phyloP scores from a whole-genome alignment of 2,797 vertebrate genomes.

The Peromyscus aztecus region DNA sequence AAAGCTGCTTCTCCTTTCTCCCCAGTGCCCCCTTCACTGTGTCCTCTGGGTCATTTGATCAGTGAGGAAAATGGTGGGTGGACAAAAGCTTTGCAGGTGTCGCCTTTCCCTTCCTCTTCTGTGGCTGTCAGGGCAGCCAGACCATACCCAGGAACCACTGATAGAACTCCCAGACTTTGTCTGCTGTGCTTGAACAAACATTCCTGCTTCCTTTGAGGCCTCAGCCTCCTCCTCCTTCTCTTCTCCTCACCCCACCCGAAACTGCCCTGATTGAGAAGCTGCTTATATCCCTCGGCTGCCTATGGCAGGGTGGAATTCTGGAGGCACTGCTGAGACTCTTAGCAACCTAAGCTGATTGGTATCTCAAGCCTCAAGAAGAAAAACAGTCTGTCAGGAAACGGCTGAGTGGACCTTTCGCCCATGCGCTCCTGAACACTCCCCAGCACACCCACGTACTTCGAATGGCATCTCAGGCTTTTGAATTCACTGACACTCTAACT shows the following conservation, averaged over 20 bases:
- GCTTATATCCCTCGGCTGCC: constrained; percentile 53
- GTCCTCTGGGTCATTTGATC: background rate
- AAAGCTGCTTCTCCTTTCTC: background rate
- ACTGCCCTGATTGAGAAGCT: constrained; percentile 45
- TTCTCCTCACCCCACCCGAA: background rate
- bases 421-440: background rate
- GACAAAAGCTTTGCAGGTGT: background rate
- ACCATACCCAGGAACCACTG: background rate
- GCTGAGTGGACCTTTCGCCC: background rate
- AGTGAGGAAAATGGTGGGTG: background rate
- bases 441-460: rapidly evolving
- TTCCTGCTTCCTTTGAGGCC: background rate
- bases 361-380: constrained; percentile 67
- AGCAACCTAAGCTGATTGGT: constrained; percentile 78
- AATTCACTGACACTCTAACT: rapidly evolving
- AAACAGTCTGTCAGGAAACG: constrained; percentile 75
- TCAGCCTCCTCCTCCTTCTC: background rate
- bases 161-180: background rate
- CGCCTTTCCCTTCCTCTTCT: background rate
- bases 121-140: background rate
- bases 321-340: constrained; percentile 72
- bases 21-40: rapidly evolving
- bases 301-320: constrained; percentile 61
- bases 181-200: background rate
- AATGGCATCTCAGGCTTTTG: background rate